Evolutionary conservation across 1,140 invertebrate species (phyloP), one percentile per base, ranked within the genome.

Genomic region (Oryctes rhinoceros): DNA sequence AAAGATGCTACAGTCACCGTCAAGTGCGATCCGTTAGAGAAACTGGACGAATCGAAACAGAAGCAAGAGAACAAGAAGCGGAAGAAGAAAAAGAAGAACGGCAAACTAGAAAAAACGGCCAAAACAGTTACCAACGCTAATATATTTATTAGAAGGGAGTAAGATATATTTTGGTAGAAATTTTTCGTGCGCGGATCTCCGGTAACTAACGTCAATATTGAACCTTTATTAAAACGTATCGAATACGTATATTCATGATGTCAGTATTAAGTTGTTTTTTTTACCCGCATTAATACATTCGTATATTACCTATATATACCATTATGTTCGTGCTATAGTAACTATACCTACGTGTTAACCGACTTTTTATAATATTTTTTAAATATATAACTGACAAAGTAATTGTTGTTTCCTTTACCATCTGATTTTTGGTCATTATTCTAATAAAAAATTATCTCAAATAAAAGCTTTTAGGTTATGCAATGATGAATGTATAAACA

Each of bases 81-180:
- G 59, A 85, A 85, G 78, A 85, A 85, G 79, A 84, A 85, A 59
- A 81, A 83, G 76, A 81, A 79, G n/a, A 83, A 82, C 53, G 49
- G 53, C 6, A 85, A 84, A 44, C 82, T 84, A 59, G 80, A 78
- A 13, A 85, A 83, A 62, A 85, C 84, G 77, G 81, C 81, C 37
- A 84, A 83, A 79, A 81, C 82, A 65, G 76, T 85, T 18, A 82
- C 78, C 20, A 84, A 85, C 76, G 83, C 81, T 18, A 84, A 81
- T 78, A 81, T 81, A 71, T 85, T 85, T 75, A 82, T 80, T 44
- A 80, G 49, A 39, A 81, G 80, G 80, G 81, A 82, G 78, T 80
- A 78, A 82, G 13, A 44, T 47, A 76, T 74, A 48, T 76, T 76
- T 20, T 76, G 7, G 37, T 76, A n/a, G 75, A 76, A 76, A 76